Evolutionary conservation across 2,797 vertebrate genomes (phyloP).

Genomic region (Onychomys arenicola): DNA sequence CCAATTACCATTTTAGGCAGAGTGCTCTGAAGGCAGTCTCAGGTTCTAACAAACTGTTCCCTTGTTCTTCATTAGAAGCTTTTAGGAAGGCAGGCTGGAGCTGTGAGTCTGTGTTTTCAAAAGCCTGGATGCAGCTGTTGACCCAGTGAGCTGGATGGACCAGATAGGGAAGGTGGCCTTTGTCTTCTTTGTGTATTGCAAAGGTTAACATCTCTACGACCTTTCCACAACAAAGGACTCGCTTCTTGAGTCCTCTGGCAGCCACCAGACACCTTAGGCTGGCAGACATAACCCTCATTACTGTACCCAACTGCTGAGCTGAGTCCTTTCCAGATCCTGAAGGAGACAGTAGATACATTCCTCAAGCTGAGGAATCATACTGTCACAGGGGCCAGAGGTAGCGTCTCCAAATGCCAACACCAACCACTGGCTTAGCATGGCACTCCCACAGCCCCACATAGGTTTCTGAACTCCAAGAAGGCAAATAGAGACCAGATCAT

Average conservation of each 20-base stretch:
- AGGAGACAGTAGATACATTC: neutral
- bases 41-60: neutral
- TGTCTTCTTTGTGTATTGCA: rapidly evolving
- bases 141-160: neutral
- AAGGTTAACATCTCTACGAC: neutral
- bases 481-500: neutral
- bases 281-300: neutral
- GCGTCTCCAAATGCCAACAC: neutral
- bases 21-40: rapidly evolving
- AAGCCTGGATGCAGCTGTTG: neutral
- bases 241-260: neutral
- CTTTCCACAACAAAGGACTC: neutral
- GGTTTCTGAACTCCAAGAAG: neutral
- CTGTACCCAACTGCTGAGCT: rapidly evolving
- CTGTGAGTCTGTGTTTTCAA: neutral
- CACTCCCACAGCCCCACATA: no score
- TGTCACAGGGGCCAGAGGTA: neutral
- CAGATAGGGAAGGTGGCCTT: rapidly evolving
- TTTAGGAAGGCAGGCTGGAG: neutral
- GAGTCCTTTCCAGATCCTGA: neutral
- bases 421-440: rapidly evolving
- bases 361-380: neutral
- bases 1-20: neutral
- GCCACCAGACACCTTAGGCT: neutral
- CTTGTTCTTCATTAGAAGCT: neutral